Evolutionary conservation across 2,888 invertebrate species (phyloP).

Genomic region (Pinctada fucata): DNA sequence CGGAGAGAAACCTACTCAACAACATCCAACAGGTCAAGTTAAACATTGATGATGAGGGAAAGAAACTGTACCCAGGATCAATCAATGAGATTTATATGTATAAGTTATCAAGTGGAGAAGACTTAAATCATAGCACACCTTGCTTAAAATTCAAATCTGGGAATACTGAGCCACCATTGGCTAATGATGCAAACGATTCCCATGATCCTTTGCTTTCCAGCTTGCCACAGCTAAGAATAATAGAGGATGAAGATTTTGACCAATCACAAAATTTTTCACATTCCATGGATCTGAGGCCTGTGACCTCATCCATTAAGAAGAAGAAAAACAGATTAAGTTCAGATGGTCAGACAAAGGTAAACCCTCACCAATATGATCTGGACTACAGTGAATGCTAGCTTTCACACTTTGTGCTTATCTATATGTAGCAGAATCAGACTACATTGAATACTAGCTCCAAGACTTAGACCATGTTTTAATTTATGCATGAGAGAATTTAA

Average conservation of each 20-base stretch:
- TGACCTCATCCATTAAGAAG: neutral
- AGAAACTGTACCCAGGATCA: conserved; percentile 24
- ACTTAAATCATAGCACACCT: conserved; percentile 22
- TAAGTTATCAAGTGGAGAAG: conserved; percentile 21
- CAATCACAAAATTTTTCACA: conserved; percentile 6
- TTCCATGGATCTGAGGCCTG: neutral
- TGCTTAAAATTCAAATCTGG: neutral
- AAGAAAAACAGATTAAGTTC: conserved; percentile 18
- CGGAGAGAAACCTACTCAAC: conserved; percentile 54
- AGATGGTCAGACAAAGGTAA: conserved; percentile 7
- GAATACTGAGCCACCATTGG: neutral
- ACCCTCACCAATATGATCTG: conserved; percentile 7
- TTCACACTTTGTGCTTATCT: no score
- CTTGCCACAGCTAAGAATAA: conserved; percentile 12
- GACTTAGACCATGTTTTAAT: no score
- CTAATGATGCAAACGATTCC: neutral
- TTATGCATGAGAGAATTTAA: no score
- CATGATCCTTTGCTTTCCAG: neutral
- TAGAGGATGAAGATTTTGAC: conserved; percentile 9
- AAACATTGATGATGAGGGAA: conserved; percentile 11
- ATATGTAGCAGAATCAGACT: no score
- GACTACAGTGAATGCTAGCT: conserved; percentile 24
- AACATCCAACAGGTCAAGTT: conserved; percentile 29
- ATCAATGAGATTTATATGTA: conserved; percentile 19
- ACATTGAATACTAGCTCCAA: no score